Evolutionary conservation across 2,113 vertebrate genomes (phyloP).

Genomic region (Leptobrachium ailaonicum): DNA sequence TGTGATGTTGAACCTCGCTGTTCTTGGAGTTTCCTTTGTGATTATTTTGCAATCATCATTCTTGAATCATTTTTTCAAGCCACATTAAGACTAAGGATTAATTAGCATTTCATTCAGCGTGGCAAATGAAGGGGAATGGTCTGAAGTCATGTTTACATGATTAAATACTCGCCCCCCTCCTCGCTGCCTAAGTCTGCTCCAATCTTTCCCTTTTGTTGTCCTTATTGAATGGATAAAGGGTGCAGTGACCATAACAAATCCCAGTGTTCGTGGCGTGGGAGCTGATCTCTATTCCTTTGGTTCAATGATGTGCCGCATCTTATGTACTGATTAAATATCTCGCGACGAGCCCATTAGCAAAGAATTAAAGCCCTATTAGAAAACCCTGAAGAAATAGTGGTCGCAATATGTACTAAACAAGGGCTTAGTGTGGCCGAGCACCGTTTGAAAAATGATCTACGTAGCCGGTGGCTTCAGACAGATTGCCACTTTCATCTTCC

Average conservation of each 20-base stretch:
- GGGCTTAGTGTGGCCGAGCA: background rate
- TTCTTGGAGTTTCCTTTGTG: too few relatives aligned
- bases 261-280: constrained; percentile 49
- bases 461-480: too few relatives aligned
- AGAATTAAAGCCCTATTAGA: constrained; percentile 40
- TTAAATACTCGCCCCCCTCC: constrained; percentile 45
- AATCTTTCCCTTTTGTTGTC: constrained; percentile 44
- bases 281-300: constrained; percentile 40
- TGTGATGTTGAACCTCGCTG: too few relatives aligned
- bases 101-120: constrained; percentile 40
- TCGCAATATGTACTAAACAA: constrained; percentile 33
- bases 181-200: constrained; percentile 34
- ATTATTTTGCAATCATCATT: constrained; percentile 27
- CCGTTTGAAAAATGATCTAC: background rate
- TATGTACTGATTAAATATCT: constrained; percentile 48
- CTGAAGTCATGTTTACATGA: constrained; percentile 51
- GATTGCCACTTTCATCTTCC: too few relatives aligned
- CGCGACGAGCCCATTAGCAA: constrained; percentile 30
- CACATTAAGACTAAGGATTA: constrained; percentile 44
- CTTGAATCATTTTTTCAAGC: constrained; percentile 32
- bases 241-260: constrained; percentile 45
- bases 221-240: constrained; percentile 43
- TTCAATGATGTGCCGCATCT: constrained; percentile 44
- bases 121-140: constrained; percentile 47
- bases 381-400: constrained; percentile 30